Base-by-base conservation (phyloP, 2,888 invertebrate species). In the Cephus pygmeus region DNA sequence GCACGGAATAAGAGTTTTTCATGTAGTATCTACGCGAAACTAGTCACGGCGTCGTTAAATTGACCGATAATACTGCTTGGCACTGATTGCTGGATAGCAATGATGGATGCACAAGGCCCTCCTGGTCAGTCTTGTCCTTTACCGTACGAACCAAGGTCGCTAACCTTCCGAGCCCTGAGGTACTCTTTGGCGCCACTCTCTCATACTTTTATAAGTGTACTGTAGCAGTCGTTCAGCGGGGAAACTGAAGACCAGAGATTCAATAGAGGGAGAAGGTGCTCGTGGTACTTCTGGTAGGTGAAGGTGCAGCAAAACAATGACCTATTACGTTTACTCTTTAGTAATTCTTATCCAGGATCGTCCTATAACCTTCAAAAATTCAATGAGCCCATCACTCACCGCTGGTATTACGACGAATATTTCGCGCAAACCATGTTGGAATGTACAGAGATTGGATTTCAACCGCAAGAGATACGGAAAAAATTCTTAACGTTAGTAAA, bases 71-170 rank as follows among this genome's bases (percentile, higher is more conserved):
- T 84, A 82, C 83, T 81, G 81, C 83, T 79, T 82, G 85, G 83
- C 85, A 87, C 86, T 86, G 87, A 87, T 87, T 85, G 83, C 83
- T 81, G 87, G 87, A 87, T 85, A 85, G 84, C 82, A 85, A 85
- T 87, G 87, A 87, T 87, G 87, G 85, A 87, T 87, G 86, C 81
- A 77, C 77, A 79, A 82, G 79, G 84, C 56, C 36, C 74, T 73
- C 73, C 56, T 73, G 76, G 80, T 75, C 73, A 75, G 80, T 33
- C 75, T 73, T 40, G 84, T 83, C 83, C 83, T 83, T 83, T 85
- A 81, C 78, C 77, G 71, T 82, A 81, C 82, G 80, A 81, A 71
- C 80, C 82, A 82, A 83, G 83, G 83, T 83, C 81, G 81, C 79
- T 82, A 82, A 83, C 81, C 82, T 82, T 81, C 75, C 56, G 75